phyloP scores from a whole-genome alignment of 2,113 vertebrate species.

The Aldabrachelys gigantea region DNA sequence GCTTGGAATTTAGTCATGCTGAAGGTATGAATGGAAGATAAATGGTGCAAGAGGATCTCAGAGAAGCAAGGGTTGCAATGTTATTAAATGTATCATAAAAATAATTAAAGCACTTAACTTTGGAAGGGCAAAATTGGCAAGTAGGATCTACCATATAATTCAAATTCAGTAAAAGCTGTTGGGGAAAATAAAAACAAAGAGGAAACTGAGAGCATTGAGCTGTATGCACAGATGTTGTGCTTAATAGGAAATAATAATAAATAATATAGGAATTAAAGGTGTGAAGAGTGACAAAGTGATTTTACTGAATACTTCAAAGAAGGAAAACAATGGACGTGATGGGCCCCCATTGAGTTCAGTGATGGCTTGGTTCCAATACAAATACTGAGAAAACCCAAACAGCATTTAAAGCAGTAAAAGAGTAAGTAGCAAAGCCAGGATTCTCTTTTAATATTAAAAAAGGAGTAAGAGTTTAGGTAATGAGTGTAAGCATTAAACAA shows the following conservation, averaged over 20 bases:
- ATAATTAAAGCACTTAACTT: background rate
- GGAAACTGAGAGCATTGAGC: background rate
- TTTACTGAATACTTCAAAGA: background rate
- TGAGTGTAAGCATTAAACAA: background rate
- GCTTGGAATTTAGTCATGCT: background rate
- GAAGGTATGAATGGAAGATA: background rate
- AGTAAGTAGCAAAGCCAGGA: background rate
- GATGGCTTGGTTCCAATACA: background rate
- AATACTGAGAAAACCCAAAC: background rate
- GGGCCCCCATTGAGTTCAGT: background rate
- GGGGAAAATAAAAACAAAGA: background rate
- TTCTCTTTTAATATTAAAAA: background rate
- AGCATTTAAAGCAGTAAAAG: background rate
- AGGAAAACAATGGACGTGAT: background rate
- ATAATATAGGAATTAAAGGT: background rate
- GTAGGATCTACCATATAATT: background rate
- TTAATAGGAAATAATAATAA: background rate
- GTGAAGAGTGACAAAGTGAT: background rate
- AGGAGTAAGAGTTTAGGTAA: background rate
- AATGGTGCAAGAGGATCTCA: background rate
- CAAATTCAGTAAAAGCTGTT: background rate
- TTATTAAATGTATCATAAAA: background rate
- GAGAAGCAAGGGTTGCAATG: background rate
- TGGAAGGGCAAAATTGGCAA: background rate
- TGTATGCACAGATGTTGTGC: background rate